Conservation (phyloP, 1,140 invertebrate genomes). For the Heliothis virescens region DNA sequence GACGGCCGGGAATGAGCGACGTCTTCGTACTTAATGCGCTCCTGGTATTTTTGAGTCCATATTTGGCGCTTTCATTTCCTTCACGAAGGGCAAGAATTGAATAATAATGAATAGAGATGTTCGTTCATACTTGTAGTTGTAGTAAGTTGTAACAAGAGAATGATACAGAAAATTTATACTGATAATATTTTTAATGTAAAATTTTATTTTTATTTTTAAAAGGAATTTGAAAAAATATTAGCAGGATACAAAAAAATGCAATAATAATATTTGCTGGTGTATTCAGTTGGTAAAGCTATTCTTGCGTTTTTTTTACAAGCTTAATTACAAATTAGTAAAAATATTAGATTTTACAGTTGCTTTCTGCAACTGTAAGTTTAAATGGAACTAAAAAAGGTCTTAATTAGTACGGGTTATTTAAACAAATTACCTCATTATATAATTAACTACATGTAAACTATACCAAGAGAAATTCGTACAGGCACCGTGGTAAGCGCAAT, state of each 20-base stretch:
- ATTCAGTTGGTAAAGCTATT: too few species aligned
- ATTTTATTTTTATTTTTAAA: neutral
- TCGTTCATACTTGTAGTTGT: neutral
- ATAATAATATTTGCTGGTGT: neutral
- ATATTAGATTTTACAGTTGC: neutral
- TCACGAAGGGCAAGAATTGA: neutral
- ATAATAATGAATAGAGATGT: conserved; percentile 1
- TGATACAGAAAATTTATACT: too few species aligned
- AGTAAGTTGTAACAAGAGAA: neutral
- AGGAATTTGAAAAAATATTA: neutral
- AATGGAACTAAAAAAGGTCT: too few species aligned
- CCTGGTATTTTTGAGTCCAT: conserved; percentile 58
- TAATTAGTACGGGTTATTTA: too few species aligned
- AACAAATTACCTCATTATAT: too few species aligned
- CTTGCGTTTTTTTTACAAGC: too few species aligned
- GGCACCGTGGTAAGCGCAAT: neutral
- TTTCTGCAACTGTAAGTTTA: too few species aligned
- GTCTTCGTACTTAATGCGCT: conserved; percentile 28
- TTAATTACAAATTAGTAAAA: neutral
- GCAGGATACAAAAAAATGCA: too few species aligned
- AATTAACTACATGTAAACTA: too few species aligned
- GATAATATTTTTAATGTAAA: too few species aligned
- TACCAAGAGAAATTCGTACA: too few species aligned
- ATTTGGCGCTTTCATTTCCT: conserved; percentile 67
- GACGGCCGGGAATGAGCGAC: conserved; percentile 14